phyloP scores from a whole-genome alignment of 2,797 vertebrate species.

The Enteromius thamalakanensis region DNA sequence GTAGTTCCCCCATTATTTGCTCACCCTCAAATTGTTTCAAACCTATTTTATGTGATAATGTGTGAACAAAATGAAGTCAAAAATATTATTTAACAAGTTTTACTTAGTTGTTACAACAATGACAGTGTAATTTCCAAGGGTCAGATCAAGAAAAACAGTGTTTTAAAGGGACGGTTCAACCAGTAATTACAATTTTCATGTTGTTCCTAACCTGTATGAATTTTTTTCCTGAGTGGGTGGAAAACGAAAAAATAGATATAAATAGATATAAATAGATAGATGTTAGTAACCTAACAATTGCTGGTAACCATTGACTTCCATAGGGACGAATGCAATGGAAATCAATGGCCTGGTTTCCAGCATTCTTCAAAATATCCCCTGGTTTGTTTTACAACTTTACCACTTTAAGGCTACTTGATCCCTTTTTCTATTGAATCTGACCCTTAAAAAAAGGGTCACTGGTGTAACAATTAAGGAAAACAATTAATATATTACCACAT shows the following conservation, averaged over 20 bases:
- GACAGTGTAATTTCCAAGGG: neutral
- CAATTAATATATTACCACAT: neutral
- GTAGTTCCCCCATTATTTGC: neutral
- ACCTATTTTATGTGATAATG: neutral
- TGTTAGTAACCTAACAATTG: neutral
- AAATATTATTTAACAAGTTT: neutral
- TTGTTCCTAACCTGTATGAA: neutral
- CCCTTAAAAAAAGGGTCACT: neutral
- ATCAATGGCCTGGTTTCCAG: neutral
- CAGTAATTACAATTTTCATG: neutral
- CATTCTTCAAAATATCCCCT: neutral
- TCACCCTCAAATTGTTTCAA: neutral
- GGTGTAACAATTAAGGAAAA: neutral
- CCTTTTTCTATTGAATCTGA: neutral
- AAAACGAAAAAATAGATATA: neutral
- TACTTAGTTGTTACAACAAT: neutral
- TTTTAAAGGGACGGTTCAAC: neutral
- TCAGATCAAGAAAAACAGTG: neutral
- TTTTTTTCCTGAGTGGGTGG: neutral
- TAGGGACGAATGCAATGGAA: neutral
- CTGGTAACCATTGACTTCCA: neutral
- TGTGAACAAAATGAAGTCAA: neutral
- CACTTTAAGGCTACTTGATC: neutral
- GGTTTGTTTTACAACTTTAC: neutral
- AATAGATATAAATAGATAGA: too few species aligned